Evolutionary conservation across 1,140 invertebrate genomes (phyloP).

Genomic region (Bombus sibiricus): DNA sequence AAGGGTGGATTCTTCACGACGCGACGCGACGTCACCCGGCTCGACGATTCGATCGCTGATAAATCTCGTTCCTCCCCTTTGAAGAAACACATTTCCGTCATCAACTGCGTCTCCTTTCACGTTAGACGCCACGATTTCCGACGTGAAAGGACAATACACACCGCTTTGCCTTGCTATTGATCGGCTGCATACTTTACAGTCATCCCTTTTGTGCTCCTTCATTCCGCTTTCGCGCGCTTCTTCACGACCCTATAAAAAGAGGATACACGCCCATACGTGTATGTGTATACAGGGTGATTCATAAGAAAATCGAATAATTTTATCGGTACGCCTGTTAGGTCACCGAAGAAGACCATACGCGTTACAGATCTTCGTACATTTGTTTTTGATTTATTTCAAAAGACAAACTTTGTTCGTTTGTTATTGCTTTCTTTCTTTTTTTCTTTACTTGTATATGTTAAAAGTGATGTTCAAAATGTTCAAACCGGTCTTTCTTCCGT

Average conservation of each 20-base stretch:
- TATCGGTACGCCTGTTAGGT: too few relatives aligned
- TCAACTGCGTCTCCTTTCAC: slow-evolving; percentile 28
- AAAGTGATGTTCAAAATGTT: too few relatives aligned
- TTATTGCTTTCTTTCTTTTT: too few relatives aligned
- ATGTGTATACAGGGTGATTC: background rate
- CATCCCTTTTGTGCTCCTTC: slow-evolving; percentile 36
- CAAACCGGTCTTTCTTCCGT: too few relatives aligned
- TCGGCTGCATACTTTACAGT: slow-evolving; percentile 50
- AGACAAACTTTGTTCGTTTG: too few relatives aligned
- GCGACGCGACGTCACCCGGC: background rate
- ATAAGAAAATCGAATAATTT: background rate
- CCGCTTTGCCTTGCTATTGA: slow-evolving; percentile 42
- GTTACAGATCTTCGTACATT: too few relatives aligned
- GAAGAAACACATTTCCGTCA: slow-evolving; percentile 44
- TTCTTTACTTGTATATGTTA: too few relatives aligned
- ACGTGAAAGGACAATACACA: slow-evolving; percentile 41
- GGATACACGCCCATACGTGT: background rate
- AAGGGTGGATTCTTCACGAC: background rate
- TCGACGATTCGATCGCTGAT: slow-evolving; percentile 33
- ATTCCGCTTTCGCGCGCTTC: slow-evolving; percentile 13
- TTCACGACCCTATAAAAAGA: background rate
- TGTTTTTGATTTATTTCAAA: too few relatives aligned
- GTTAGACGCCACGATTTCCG: slow-evolving; percentile 38
- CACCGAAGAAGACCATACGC: background rate
- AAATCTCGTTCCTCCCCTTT: slow-evolving; percentile 34